A percentile compares a stretch with the other conserved stretches of the same genome.
These are phyloP conservation scores for Tinamus guttatus DNA, from an alignment of 2,113 vertebrate genomes.

Conservation along the genomic window DNA sequence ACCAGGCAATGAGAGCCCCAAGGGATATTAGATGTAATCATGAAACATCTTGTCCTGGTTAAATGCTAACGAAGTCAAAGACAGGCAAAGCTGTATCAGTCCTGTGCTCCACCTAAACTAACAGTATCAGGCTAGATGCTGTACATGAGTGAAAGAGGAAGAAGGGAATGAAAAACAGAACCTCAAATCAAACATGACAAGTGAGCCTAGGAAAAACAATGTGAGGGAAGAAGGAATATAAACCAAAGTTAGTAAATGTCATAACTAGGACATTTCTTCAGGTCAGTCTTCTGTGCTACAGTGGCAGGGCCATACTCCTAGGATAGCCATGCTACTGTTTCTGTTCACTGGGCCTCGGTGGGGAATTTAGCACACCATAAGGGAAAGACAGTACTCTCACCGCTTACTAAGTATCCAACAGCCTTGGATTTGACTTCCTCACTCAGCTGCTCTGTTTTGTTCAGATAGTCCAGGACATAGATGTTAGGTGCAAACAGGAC, in stretches of 20 bases:
- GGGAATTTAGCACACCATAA: not conserved
- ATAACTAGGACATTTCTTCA: not conserved
- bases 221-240: not conserved
- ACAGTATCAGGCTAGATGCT: not conserved
- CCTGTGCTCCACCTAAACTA: not conserved
- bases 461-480: conserved; percentile 87
- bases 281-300: not conserved
- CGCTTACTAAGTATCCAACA: conserved; percentile 78
- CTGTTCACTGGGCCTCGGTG: fast-evolving
- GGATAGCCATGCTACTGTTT: not conserved
- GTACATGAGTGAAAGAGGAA: not conserved
- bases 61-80: not conserved
- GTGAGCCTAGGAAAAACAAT: not conserved
- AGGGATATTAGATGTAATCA: not conserved
- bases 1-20: not conserved
- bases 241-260: not conserved
- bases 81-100: not conserved
- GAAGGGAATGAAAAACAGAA: not conserved
- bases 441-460: conserved; percentile 83
- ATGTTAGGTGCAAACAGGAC: conserved; percentile 88
- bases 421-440: conserved; percentile 75
- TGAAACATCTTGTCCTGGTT: not conserved
- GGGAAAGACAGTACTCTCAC: conserved; percentile 70
- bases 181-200: not conserved
- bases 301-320: not conserved